phyloP scores from a whole-genome alignment of 2,888 invertebrate genomes.

The Tribolium freemani region DNA sequence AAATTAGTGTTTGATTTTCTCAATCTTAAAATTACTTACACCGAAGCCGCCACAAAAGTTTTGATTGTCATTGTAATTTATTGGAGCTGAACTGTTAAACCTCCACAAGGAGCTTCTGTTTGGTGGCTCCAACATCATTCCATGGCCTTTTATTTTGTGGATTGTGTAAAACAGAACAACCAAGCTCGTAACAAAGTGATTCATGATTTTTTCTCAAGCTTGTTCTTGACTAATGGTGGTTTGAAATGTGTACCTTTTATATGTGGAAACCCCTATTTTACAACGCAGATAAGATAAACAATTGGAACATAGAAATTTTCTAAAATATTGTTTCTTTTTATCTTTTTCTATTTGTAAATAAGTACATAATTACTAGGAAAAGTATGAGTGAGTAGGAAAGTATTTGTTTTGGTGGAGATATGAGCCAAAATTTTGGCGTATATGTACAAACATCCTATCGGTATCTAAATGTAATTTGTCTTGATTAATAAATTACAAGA shows the following conservation, averaged over 20 bases:
- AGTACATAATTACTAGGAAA: background rate
- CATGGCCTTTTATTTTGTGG: slow-evolving; percentile 60
- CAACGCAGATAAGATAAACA: slow-evolving; percentile 28
- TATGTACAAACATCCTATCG: background rate
- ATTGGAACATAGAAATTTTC: slow-evolving; percentile 18
- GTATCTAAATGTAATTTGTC: background rate
- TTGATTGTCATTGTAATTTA: slow-evolving; percentile 69
- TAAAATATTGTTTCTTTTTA: slow-evolving; percentile 16
- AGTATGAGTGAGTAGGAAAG: background rate
- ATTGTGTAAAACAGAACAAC: background rate
- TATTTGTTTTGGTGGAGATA: slow-evolving; percentile 9
- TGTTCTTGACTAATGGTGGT: slow-evolving; percentile 18
- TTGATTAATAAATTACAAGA: background rate
- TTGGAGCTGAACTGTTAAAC: slow-evolving; percentile 64
- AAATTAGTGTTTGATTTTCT: background rate
- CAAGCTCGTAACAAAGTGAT: background rate
- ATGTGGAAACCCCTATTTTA: slow-evolving; percentile 10
- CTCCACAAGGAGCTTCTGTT: slow-evolving; percentile 70
- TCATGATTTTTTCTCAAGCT: slow-evolving; percentile 9
- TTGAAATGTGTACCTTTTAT: slow-evolving; percentile 4
- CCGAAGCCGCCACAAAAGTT: slow-evolving; percentile 69
- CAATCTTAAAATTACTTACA: slow-evolving; percentile 9
- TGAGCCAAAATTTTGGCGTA: background rate
- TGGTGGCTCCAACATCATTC: slow-evolving; percentile 69
- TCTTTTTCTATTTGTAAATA: slow-evolving; percentile 1